These are phyloP conservation scores for Spea hammondii DNA, from an alignment of 2,797 vertebrate genomes.

Conservation along the genomic window DNA sequence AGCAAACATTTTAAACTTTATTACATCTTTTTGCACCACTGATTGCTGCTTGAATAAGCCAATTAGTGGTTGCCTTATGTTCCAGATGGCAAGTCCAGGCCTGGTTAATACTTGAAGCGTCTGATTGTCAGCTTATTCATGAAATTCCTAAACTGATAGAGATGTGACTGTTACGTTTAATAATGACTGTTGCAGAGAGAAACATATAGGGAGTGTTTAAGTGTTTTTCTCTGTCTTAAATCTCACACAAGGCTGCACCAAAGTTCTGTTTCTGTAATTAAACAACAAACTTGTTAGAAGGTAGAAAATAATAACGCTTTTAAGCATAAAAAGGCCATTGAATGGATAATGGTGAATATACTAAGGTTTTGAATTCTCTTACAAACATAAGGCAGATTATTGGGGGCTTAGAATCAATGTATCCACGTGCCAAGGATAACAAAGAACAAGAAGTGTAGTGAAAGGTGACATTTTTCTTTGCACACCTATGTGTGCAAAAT, in stretches of 20 bases:
- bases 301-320: slow-evolving; percentile 3
- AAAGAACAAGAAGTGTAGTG: slow-evolving; percentile 48
- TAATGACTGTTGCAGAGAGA: too few species aligned
- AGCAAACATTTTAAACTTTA: too few species aligned
- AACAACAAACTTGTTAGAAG: slow-evolving; percentile 42
- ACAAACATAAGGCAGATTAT: slow-evolving; percentile 42
- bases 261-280: slow-evolving; percentile 57
- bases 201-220: too few species aligned
- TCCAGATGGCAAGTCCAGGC: too few species aligned
- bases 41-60: too few species aligned
- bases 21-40: too few species aligned
- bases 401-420: slow-evolving; percentile 47
- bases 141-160: too few species aligned
- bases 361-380: slow-evolving; percentile 32
- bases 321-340: slow-evolving; percentile 29
- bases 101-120: too few species aligned
- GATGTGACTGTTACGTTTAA: too few species aligned
- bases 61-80: too few species aligned
- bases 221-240: slow-evolving; percentile 55
- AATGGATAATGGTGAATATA: slow-evolving; percentile 20
- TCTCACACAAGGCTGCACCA: slow-evolving; percentile 67
- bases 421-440: slow-evolving; percentile 47
- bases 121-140: too few species aligned
- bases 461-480: slow-evolving; percentile 16
- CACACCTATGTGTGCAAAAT: not conserved